Evolutionary conservation across 1,140 invertebrate species (phyloP), one percentile per base, ranked within the genome.

Genomic region (Calycopis cecrops): DNA sequence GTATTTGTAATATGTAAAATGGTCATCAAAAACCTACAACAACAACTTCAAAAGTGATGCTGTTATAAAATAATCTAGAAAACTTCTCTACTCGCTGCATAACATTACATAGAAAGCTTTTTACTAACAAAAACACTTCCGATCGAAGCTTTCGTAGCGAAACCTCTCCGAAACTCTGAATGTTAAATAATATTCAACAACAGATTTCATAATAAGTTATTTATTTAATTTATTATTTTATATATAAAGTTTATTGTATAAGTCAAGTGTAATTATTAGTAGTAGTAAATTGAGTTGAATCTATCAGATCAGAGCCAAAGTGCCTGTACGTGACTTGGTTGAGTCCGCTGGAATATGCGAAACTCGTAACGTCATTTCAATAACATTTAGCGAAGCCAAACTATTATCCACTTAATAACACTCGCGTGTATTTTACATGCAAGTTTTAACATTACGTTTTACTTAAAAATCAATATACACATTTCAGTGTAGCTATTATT

Each of bases 261-360:
- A 70, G 61, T 68, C 57, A 59, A 54, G 63, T 59, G 66, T 6
- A 28, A 28, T 28, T 28, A 28, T 28, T 28, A 28, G 2, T 28
- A 28, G 21, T 28, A 6, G 21, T 28, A 71, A 71, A 66, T 71
- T 68, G 69, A 70, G 68, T 70, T 63, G 61, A 63, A 66, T 70
- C 65, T 69, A 71, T 66, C 62, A 66, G 66, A 68, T 71, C 66
- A 62, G 55, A 60, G 59, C 44, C n/a, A 65, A 65, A 66, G 63
- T 68, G 66, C 56, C 64, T 40, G 63, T 62, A 71, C 69, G 69
- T 71, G 69, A 68, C 69, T 62, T 56, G 69, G 52, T 62, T 68
- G 52, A 55, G 47, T 47, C 38, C 59, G 60, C 59, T 56, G 50
- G 59, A 65, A 63, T 67, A 70, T 67, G 65, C 58, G 59, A 64